phyloP scores from a whole-genome alignment of 2,113 vertebrate genomes.

The Lycaon pictus region DNA sequence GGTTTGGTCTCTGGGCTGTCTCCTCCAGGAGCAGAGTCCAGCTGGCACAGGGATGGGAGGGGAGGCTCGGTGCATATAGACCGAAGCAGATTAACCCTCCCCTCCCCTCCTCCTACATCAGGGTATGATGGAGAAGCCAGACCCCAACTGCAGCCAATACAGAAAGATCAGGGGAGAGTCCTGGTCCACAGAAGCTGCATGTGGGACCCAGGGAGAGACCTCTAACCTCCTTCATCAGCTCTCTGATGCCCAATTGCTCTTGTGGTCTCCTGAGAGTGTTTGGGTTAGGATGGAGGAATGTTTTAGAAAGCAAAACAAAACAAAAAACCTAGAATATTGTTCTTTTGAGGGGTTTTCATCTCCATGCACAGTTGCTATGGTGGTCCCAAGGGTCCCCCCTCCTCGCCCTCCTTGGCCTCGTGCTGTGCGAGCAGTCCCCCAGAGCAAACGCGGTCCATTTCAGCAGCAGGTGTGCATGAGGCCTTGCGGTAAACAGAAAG shows the following conservation, averaged over 20 bases:
- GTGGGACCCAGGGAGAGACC: not conserved
- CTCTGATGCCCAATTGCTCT: not conserved
- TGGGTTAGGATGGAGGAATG: not conserved
- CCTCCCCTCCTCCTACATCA: not conserved
- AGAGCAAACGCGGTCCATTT: not conserved
- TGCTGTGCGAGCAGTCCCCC: not conserved
- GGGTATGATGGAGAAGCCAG: not conserved
- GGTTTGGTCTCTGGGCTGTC: not conserved
- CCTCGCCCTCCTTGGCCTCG: no score
- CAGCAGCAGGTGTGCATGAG: no score
- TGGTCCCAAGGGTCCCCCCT: no score
- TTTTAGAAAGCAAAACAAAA: not conserved
- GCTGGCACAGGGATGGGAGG: not conserved
- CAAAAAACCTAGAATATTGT: not conserved
- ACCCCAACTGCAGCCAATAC: not conserved
- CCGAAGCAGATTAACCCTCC: not conserved
- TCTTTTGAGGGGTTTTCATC: not conserved
- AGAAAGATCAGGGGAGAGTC: no score
- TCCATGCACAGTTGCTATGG: not conserved
- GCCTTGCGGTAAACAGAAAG: not conserved
- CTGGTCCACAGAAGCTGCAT: not conserved
- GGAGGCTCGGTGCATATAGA: not conserved
- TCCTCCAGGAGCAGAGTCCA: not conserved
- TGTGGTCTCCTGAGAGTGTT: not conserved
- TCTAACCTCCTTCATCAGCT: no score